phyloP scores from a whole-genome alignment of 1,140 invertebrate genomes.

The Euborellia annulipes region DNA sequence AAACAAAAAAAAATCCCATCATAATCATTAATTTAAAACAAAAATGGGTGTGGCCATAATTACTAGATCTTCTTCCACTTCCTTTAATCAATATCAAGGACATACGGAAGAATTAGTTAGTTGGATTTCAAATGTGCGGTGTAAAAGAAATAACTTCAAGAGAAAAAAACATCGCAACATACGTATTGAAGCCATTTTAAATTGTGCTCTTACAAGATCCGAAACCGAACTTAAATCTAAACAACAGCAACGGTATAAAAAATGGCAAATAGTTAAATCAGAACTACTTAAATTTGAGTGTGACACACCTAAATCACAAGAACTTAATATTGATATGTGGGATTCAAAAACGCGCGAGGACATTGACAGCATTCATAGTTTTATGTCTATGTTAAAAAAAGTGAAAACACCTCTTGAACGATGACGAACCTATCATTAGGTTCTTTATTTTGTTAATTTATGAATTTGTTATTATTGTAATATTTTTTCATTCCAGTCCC shows the following conservation, averaged over 20 bases:
- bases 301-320: background rate
- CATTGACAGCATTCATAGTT: conserved; percentile 22
- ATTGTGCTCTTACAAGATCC: conserved; percentile 24
- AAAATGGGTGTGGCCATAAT: conserved; percentile 11
- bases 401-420: conserved; percentile 21
- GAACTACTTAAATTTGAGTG: conserved; percentile 15
- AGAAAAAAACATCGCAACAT: conserved; percentile 26
- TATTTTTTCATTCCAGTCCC: conserved; percentile 32
- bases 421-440: conserved; percentile 14
- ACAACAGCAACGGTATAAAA: conserved; percentile 25
- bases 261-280: conserved; percentile 26
- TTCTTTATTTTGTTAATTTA: background rate
- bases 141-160: conserved; percentile 27
- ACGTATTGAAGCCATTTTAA: conserved; percentile 29
- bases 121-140: conserved; percentile 30
- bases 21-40: background rate
- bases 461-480: conserved; percentile 23
- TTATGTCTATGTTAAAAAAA: conserved; percentile 22
- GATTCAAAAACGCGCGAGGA: conserved; percentile 18
- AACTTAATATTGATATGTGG: conserved; percentile 15
- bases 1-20: no score
- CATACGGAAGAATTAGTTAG: conserved; percentile 23
- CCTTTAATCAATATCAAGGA: conserved; percentile 13
- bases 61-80: background rate
- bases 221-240: conserved; percentile 27